Percentiles rank a stretch among this genome's conserved stretches.
Conservation (phyloP, 2,797 vertebrate genomes). For the Gallinago solitaria region DNA sequence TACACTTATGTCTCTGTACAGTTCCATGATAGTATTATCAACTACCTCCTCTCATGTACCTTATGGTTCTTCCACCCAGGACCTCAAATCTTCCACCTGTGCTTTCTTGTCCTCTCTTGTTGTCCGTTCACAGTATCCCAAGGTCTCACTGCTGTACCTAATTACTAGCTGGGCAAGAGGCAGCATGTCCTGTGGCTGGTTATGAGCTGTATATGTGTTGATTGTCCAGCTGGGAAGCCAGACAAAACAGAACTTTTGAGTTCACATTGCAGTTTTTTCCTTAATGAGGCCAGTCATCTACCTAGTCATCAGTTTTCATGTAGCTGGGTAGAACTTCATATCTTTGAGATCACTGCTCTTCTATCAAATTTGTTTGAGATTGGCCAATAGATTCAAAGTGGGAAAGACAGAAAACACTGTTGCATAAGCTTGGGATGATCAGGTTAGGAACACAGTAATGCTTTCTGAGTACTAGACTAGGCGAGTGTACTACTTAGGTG, state of each 20-base stretch:
- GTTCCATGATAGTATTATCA: background rate
- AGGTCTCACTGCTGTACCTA: conserved; percentile 28
- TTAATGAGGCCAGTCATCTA: conserved; percentile 51
- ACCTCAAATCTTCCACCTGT: conserved; percentile 23
- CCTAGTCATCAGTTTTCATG: conserved; percentile 62
- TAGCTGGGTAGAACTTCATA: conserved; percentile 27
- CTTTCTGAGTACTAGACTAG: conserved; percentile 32
- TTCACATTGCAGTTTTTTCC: conserved; percentile 57
- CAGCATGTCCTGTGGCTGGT: conserved; percentile 39
- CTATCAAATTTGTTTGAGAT: conserved; percentile 49
- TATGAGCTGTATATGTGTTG: conserved; percentile 26
- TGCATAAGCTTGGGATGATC: conserved; percentile 54
- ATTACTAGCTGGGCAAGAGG: conserved; percentile 47
- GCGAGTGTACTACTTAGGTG: conserved; percentile 1
- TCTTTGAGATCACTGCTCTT: conserved; percentile 33
- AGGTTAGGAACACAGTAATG: conserved; percentile 2
- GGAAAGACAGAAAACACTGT: conserved; percentile 56
- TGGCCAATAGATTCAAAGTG: conserved; percentile 47
- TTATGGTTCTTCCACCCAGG: conserved; percentile 7
- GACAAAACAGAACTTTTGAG: conserved; percentile 65
- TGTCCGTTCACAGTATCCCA: conserved; percentile 13
- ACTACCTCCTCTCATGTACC: background rate
- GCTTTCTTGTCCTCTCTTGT: conserved; percentile 52
- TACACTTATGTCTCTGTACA: background rate
- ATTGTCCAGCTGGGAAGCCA: conserved; percentile 54